A percentile compares a stretch with the other conserved stretches of the same genome.
These are phyloP conservation scores for Parotocinclus haroldoi DNA, from an alignment of 2,797 vertebrate species.

Conservation along the genomic window DNA sequence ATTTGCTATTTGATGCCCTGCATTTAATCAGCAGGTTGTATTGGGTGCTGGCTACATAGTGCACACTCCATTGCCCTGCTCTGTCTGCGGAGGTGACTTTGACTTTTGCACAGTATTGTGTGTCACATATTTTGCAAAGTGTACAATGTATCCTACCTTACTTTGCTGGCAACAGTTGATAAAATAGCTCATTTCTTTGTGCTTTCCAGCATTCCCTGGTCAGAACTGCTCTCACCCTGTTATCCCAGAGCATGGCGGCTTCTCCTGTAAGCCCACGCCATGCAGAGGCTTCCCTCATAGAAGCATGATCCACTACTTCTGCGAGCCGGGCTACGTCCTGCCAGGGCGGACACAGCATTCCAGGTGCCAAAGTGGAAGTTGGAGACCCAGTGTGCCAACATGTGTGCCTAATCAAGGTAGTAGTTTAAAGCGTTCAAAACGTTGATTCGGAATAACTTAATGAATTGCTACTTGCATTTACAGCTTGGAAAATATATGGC, in stretches of 20 bases:
- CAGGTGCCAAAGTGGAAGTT: constrained; percentile 60
- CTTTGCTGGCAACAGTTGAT: too few species aligned
- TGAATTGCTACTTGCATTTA: too few species aligned
- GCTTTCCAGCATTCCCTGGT: constrained; percentile 46
- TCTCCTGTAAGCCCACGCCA: constrained; percentile 69
- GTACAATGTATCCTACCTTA: too few species aligned
- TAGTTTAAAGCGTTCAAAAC: background rate
- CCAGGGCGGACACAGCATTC: constrained; percentile 34
- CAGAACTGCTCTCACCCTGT: constrained; percentile 69
- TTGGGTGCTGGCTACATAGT: too few species aligned
- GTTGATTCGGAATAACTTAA: too few species aligned
- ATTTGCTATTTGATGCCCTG: too few species aligned
- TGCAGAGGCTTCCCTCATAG: constrained; percentile 65
- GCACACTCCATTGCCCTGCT: too few species aligned
- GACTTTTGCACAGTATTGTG: too few species aligned
- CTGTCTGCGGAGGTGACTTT: too few species aligned
- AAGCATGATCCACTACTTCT: constrained; percentile 65
- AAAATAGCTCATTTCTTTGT: background rate
- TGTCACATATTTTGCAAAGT: too few species aligned
- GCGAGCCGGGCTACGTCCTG: constrained; percentile 62
- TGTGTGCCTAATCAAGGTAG: constrained; percentile 64
- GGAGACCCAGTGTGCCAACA: constrained; percentile 52
- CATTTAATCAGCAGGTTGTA: too few species aligned
- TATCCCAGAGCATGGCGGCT: constrained; percentile 66
- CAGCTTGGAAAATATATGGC: too few species aligned